Conservation (phyloP, 2,888 invertebrate species). For the Monopis laevigella region DNA sequence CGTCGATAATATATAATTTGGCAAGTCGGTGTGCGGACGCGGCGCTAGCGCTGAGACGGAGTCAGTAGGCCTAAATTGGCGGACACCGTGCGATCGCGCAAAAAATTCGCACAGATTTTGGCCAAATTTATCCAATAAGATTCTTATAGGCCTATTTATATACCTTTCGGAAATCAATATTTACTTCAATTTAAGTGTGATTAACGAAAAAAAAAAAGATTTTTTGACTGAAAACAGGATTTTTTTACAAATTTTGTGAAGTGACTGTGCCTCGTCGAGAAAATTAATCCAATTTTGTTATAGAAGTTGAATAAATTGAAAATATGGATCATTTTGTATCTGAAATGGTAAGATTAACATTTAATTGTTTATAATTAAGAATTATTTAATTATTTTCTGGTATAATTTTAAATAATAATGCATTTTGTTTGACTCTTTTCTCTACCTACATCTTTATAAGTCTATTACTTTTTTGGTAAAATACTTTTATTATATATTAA, state of each 20-base stretch:
- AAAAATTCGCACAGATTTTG: constrained; percentile 9
- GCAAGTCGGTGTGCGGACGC: neutral
- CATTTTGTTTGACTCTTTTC: too few species aligned
- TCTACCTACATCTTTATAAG: too few species aligned
- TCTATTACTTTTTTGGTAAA: too few species aligned
- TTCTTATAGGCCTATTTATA: constrained; percentile 15
- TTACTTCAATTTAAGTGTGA: neutral
- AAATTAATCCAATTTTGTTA: too few species aligned
- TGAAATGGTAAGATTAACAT: too few species aligned
- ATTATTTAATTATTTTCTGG: too few species aligned
- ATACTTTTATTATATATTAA: too few species aligned
- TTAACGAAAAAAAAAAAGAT: neutral
- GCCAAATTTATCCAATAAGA: constrained; percentile 11
- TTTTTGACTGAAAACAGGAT: neutral
- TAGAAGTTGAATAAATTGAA: too few species aligned
- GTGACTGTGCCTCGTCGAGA: too few species aligned
- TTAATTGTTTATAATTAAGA: too few species aligned
- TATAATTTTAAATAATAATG: too few species aligned
- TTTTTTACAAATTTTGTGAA: constrained; percentile 1
- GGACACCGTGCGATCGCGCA: constrained; percentile 4
- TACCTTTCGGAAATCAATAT: neutral
- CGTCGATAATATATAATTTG: constrained; percentile 9
- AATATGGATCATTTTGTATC: too few species aligned
- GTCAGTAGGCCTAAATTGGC: constrained; percentile 5
- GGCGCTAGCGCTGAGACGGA: neutral